These are phyloP conservation scores for Eristalis arbustorum DNA, from an alignment of 2,888 invertebrate species.

Conservation along the genomic window DNA sequence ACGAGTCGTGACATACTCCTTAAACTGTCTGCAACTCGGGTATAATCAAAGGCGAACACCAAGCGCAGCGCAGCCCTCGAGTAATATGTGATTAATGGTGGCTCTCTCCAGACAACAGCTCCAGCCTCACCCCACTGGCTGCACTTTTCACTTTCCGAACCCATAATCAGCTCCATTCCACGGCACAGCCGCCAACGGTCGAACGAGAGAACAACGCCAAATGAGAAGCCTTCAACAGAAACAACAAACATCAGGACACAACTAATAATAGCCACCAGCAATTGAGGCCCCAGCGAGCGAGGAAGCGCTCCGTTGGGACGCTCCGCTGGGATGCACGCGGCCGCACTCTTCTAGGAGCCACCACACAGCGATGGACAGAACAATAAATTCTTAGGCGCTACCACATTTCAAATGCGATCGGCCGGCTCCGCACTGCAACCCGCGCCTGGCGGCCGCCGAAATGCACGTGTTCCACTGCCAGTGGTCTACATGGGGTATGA, in stretches of 20 bases:
- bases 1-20: conserved; percentile 21
- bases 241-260: conserved; percentile 68
- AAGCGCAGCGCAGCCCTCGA: not conserved
- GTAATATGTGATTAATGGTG: conserved; percentile 2
- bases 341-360: conserved; percentile 23
- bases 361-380: conserved; percentile 64
- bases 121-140: conserved; percentile 27
- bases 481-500: conserved; percentile 63
- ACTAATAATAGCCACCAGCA: conserved; percentile 72
- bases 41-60: not conserved
- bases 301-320: not conserved
- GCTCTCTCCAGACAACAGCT: conserved; percentile 2
- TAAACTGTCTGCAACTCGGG: not conserved
- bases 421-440: not conserved
- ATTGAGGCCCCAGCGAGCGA: conserved; percentile 15
- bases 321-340: not conserved
- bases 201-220: conserved; percentile 31
- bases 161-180: conserved; percentile 59
- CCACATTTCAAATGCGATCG: conserved; percentile 71
- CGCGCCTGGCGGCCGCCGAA: conserved; percentile 10
- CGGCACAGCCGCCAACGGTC: not conserved
- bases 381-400: conserved; percentile 72
- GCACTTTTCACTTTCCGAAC: conserved; percentile 66
- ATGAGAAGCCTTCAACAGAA: conserved; percentile 30
- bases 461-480: conserved; percentile 69